Base-by-base conservation (phyloP, 2,797 vertebrate genomes). In the Hyperoplus lanceolatus region DNA sequence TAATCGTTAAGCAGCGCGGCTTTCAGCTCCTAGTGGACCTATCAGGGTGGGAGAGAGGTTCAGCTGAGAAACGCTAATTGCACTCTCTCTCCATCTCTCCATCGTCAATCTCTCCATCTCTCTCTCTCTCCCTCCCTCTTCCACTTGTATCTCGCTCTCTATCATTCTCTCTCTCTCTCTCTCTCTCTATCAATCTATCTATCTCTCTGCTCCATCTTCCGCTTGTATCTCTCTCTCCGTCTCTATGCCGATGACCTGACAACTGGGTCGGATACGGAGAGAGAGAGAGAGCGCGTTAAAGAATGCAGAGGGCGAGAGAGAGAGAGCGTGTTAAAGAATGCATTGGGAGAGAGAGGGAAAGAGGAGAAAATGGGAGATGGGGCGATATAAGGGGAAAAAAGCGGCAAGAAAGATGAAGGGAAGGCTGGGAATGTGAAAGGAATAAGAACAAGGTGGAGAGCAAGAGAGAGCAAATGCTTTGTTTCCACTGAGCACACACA, bases 231-330 rank as follows among this genome's bases (percentile, higher is more conserved):
- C 63, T 70, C 61, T 70, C 61, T 39, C 57, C 3, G 13, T 5
- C 68, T 70, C 53, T 43, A 62, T 45, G 18, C 77, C 39, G 81
- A 73, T 72, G 77, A 84, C 82, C 85, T 9, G 69, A 76, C 85
- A 77, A 67, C 21, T 61, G 78, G 79, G 89, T 82, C 82, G 73
- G 79, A 79, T 38, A 68, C 82, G 73, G 72, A 84, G 73, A 80
- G 50, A 61, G 72, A 84, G 73, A 80, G 50, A 61, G 73, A 36
- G 69, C 12, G 69, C 12, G 54, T 29, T 65, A 38, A 78, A 76
- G 73, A 57, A 67, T 51, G 58, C 60, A 66, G 46, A 43, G 6
- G 38, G 36, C 21, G 21, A 18, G 7, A 14, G n/a, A 8, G 42
- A 50, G 8, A 53, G 50, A 42, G 15, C 5, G n/a, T 41, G 61